Conservation (phyloP, 2,888 invertebrate species). For the Odontothrips loti region DNA sequence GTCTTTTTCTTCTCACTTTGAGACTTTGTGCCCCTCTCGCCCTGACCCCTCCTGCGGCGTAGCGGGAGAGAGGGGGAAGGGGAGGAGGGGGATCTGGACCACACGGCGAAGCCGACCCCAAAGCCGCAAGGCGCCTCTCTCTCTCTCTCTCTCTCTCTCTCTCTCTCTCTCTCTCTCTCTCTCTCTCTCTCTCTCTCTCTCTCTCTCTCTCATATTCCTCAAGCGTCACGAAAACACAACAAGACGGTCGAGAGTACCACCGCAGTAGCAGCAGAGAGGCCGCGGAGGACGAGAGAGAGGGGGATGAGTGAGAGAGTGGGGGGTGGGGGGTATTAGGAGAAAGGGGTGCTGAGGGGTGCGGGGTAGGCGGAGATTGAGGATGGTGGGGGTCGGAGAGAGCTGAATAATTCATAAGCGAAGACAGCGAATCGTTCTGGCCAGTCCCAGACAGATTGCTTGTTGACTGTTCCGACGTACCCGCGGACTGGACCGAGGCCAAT, state of each 20-base stretch:
- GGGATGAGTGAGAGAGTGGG: not conserved
- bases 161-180: too few relatives aligned
- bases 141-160: not conserved
- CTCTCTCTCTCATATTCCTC: not conserved
- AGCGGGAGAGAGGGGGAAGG: not conserved
- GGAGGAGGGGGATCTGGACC: too few relatives aligned
- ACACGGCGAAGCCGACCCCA: not conserved
- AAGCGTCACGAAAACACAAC: slow-evolving; percentile 5
- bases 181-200: too few relatives aligned
- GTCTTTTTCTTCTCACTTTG: too few relatives aligned
- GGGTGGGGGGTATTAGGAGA: not conserved
- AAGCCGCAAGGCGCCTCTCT: not conserved
- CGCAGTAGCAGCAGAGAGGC: not conserved
- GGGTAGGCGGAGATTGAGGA: not conserved
- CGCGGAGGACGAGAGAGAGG: not conserved
- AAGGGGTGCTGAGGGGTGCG: not conserved
- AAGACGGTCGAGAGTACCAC: not conserved
- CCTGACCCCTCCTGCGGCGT: not conserved
- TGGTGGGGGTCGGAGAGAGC: slow-evolving; percentile 25
- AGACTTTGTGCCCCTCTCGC: too few relatives aligned
- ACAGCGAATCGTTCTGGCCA: slow-evolving; percentile 33
- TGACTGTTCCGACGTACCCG: slow-evolving; percentile 30
- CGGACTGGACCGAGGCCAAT: too few relatives aligned
- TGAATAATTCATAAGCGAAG: slow-evolving; percentile 1
- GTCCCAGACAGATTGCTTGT: slow-evolving; percentile 36